Conservation (phyloP, 2,797 vertebrate genomes). For the Pseudocheirus occidentalis region DNA sequence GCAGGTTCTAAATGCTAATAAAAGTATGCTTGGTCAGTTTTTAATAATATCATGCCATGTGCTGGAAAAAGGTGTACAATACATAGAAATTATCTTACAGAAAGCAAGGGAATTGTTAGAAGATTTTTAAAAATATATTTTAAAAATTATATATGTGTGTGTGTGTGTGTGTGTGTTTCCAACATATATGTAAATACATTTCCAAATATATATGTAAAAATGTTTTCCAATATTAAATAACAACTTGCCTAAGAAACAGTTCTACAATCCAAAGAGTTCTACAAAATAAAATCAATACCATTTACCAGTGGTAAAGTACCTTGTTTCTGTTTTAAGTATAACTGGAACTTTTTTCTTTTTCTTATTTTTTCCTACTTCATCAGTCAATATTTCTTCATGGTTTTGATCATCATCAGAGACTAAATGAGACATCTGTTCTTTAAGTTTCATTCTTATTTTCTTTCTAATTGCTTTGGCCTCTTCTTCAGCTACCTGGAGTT, state of each 20-base stretch:
- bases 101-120: not conserved
- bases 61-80: not conserved
- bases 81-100: not conserved
- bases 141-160: not conserved
- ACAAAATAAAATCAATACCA: not conserved
- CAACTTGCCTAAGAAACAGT: not conserved
- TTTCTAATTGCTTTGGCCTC: constrained; percentile 89
- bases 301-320: constrained; percentile 77
- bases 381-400: constrained; percentile 83
- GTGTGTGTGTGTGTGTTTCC: no score
- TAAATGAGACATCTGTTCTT: constrained; percentile 83
- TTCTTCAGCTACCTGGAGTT: constrained; percentile 88
- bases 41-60: not conserved
- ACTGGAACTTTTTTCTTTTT: constrained; percentile 91
- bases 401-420: constrained; percentile 77
- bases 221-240: constrained; percentile 36
- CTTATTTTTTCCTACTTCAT: constrained; percentile 89
- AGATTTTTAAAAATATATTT: not conserved
- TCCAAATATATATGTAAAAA: constrained; percentile 22
- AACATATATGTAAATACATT: not conserved
- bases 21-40: not conserved
- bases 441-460: constrained; percentile 85
- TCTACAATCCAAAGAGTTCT: not conserved
- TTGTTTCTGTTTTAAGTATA: constrained; percentile 84
- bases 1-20: not conserved